Base-by-base conservation (phyloP, 2,797 vertebrate species). In the Gastrophryne carolinensis region DNA sequence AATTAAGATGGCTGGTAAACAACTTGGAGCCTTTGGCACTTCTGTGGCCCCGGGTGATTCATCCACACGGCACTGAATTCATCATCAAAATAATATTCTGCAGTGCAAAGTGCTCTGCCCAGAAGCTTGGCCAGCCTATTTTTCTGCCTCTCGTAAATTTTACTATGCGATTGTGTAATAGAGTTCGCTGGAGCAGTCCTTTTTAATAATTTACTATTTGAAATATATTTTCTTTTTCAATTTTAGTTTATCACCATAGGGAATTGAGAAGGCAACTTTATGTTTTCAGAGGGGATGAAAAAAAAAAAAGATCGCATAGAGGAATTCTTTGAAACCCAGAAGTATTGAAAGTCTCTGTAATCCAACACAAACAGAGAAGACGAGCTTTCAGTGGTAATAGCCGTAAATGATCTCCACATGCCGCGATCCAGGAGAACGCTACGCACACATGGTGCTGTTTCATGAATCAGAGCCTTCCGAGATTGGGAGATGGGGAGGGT, bases 401-500 rank as follows among this genome's bases (percentile, higher is more conserved):
- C 69, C 67, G 72, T 80, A 79, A 79, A 81, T 84, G 82, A 76
- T 62, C 78, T 80, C 47, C 61, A 60, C 77, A 30, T 79, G 29
- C 69, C 80, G 41, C 21, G 75, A 61, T 74, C 78, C 68, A 80
- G 21, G 70, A 70, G 66, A 62, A 50, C 70, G 60, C 34, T 73
- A 63, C 67, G 27, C 32, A 64, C 58, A 81, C 44, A 32, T 2
- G n/a, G 52, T 30, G 57, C 78, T 39, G 73, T 81, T 80, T 85
- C 67, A 73, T 79, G 79, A 83, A 81, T 81, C 71, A 68, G 17
- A 57, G 58, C 73, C 66, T 58, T 77, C 71, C 44, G 79, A 27
- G 19, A 69, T 75, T 68, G 80, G 88, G 90, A 89, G 84, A 84
- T 90, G 88, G 86, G 89, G 84, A 88, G 49, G 44, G 26, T 47